phyloP scores from a whole-genome alignment of 2,888 invertebrate genomes.

The Eupithecia abbreviata region DNA sequence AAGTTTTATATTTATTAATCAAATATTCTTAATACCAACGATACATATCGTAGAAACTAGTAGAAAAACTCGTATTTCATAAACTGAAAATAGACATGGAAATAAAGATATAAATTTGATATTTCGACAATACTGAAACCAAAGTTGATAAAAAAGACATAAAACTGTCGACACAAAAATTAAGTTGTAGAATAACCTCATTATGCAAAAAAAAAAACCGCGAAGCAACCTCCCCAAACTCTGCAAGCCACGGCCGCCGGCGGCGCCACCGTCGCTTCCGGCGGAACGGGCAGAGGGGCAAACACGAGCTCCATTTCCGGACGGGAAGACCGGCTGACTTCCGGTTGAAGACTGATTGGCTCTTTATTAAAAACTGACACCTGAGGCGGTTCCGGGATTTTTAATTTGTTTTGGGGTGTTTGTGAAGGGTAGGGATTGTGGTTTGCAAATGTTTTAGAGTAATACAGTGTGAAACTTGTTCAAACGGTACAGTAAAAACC shows the following conservation, averaged over 20 bases:
- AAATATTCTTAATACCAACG: no score
- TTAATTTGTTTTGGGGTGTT: slow-evolving; percentile 22
- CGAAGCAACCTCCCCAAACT: slow-evolving; percentile 23
- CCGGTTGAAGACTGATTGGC: slow-evolving; percentile 80
- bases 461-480: not conserved
- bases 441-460: not conserved
- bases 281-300: slow-evolving; percentile 64
- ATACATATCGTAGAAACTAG: no score
- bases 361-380: slow-evolving; percentile 83
- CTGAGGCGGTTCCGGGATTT: slow-evolving; percentile 66
- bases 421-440: not conserved
- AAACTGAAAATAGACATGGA: not conserved
- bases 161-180: no score
- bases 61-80: not conserved
- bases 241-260: slow-evolving; percentile 48
- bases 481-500: not conserved
- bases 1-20: no score
- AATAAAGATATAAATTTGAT: not conserved
- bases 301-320: slow-evolving; percentile 81
- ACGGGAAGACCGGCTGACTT: slow-evolving; percentile 72
- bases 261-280: slow-evolving; percentile 68
- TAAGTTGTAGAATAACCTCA: not conserved
- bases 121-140: not conserved
- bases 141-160: not conserved
- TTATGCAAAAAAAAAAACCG: not conserved